Percentiles rank a stretch among this genome's conserved stretches.
These are phyloP conservation scores for Gerris buenoi DNA, from an alignment of 1,140 invertebrate genomes.

Conservation along the genomic window DNA sequence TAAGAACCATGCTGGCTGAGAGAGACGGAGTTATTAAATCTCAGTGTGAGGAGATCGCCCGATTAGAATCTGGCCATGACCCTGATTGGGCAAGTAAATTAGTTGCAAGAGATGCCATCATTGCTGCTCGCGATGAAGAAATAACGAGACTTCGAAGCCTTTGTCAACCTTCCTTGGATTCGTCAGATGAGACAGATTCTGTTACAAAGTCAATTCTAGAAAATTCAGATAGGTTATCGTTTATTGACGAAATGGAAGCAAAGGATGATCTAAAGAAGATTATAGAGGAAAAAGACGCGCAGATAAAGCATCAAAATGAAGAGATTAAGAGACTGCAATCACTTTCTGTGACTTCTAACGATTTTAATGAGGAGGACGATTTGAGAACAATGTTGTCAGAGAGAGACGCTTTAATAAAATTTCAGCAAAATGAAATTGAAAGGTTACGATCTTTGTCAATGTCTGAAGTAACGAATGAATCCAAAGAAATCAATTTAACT, in stretches of 20 bases:
- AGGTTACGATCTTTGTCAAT: background rate
- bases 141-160: background rate
- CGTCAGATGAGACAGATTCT: background rate
- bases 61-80: conserved; percentile 33
- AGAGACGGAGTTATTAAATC: conserved; percentile 52
- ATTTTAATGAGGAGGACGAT: background rate
- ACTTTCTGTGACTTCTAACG: background rate
- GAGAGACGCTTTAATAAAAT: background rate
- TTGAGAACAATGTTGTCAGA: background rate
- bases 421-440: background rate
- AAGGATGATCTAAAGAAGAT: background rate
- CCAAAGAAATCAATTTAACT: conserved; percentile 17
- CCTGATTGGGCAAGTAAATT: conserved; percentile 24
- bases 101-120: conserved; percentile 26
- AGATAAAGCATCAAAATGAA: background rate
- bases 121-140: background rate
- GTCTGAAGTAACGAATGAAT: background rate
- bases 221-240: background rate
- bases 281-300: background rate
- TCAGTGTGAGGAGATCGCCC: conserved; percentile 50
- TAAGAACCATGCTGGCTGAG: conserved; percentile 46
- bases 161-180: background rate
- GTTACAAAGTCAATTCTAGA: background rate
- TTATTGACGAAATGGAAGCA: background rate
- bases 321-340: background rate